A percentile compares a stretch with the other conserved stretches of the same genome.
phyloP scores from a whole-genome alignment of 2,797 vertebrate species.

The Molossus alvarezi region DNA sequence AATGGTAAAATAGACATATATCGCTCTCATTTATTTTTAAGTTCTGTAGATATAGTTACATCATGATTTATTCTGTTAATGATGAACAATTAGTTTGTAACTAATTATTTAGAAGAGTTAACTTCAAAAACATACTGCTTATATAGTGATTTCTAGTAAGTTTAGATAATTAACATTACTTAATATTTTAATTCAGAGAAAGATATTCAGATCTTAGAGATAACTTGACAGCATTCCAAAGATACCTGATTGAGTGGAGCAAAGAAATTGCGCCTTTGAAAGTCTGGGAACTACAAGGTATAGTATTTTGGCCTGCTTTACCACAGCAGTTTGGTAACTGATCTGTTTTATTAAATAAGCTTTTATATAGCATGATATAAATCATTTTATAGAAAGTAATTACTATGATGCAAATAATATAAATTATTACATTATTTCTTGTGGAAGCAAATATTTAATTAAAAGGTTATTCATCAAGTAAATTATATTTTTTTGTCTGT shows the following conservation, averaged over 20 bases:
- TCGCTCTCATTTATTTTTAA: conserved; percentile 4
- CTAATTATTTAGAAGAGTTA: conserved; percentile 39
- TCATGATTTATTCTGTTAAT: conserved; percentile 39
- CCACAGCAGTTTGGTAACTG: neutral
- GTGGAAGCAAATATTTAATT: neutral
- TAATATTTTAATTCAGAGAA: conserved; percentile 90
- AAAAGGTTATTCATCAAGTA: neutral
- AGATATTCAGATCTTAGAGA: conserved; percentile 94
- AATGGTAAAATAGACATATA: neutral
- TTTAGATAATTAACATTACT: conserved; percentile 66
- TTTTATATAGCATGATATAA: conserved; percentile 19
- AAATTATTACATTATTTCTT: conserved; percentile 26
- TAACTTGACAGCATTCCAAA: conserved; percentile 94
- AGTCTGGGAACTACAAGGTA: conserved; percentile 99
- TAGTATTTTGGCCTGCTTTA: conserved; percentile 8
- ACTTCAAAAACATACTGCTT: conserved; percentile 46
- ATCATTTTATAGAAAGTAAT: conserved; percentile 28
- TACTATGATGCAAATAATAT: neutral
- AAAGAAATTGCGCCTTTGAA: conserved; percentile 96
- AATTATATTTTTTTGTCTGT: neutral
- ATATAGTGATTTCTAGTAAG: neutral
- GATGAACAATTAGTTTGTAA: neutral
- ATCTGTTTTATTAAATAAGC: conserved; percentile 23
- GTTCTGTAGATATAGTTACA: neutral
- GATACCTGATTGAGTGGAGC: conserved; percentile 95